Conservation (phyloP, 2,888 invertebrate genomes). For the Agrilus biguttatus region DNA sequence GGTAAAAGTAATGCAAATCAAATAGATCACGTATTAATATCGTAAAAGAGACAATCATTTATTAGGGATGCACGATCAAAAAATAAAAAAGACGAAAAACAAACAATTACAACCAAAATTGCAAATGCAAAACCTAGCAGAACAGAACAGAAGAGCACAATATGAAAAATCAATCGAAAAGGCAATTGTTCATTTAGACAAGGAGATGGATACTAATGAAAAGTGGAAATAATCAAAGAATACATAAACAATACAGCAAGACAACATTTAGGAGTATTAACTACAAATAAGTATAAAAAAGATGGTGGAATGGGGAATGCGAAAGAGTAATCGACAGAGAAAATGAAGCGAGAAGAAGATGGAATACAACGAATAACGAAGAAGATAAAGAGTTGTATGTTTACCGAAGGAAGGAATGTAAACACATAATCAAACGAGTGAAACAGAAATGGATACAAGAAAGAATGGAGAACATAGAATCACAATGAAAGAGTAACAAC, state of each 20-base stretch:
- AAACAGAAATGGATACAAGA: neutral
- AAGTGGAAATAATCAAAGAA: neutral
- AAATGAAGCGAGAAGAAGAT: slow-evolving; percentile 3
- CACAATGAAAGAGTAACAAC: slow-evolving; percentile 1
- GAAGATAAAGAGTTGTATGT: neutral
- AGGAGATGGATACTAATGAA: neutral
- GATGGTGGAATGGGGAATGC: slow-evolving; percentile 1
- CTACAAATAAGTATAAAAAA: slow-evolving; percentile 1
- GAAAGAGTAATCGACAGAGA: neutral
- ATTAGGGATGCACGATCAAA: slow-evolving; percentile 5
- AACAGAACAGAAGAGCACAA: neutral
- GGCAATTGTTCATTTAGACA: neutral
- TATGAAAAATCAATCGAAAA: slow-evolving; percentile 2
- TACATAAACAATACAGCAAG: neutral
- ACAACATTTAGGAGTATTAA: neutral
- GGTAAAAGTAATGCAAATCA: slow-evolving; percentile 4
- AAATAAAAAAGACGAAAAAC: slow-evolving; percentile 1
- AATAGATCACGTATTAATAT: slow-evolving; percentile 6
- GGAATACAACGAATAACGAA: slow-evolving; percentile 1
- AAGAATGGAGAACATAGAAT: slow-evolving; percentile 1
- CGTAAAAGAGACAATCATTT: slow-evolving; percentile 2
- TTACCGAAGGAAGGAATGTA: slow-evolving; percentile 1
- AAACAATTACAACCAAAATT: slow-evolving; percentile 1
- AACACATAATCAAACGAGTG: neutral
- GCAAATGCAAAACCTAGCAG: slow-evolving; percentile 3